Percentiles rank a stretch among this genome's conserved stretches.
phyloP scores from a whole-genome alignment of 2,888 invertebrate genomes.

The Scelioninae gen. 2 region DNA sequence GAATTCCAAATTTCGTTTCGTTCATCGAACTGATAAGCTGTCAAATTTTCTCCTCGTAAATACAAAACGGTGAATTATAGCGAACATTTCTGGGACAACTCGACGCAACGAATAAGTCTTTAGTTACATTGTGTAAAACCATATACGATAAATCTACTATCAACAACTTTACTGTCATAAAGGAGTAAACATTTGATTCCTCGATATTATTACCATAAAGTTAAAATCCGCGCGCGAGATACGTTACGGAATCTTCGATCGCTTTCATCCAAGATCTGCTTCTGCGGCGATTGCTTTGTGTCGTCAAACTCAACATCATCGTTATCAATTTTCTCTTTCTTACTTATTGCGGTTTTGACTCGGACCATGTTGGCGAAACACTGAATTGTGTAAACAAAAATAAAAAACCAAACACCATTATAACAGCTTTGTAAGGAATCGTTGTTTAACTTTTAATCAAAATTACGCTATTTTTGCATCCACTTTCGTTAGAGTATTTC shows the following conservation, averaged over 20 bases:
- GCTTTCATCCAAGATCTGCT: constrained; percentile 60
- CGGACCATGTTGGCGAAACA: constrained; percentile 52
- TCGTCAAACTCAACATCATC: constrained; percentile 55
- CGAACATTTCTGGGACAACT: constrained; percentile 51
- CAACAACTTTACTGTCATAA: constrained; percentile 52
- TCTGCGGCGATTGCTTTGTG: constrained; percentile 58
- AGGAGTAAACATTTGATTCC: constrained; percentile 47
- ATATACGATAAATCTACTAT: constrained; percentile 52
- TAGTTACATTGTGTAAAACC: constrained; percentile 45
- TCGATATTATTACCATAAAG: constrained; percentile 52
- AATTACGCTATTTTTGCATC: too few relatives aligned
- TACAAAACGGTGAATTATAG: constrained; percentile 45
- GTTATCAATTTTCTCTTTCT: constrained; percentile 42
- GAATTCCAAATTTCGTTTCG: neutral
- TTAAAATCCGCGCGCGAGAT: constrained; percentile 54
- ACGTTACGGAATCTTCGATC: constrained; percentile 55
- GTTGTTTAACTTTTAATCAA: too few relatives aligned
- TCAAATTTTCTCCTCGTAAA: constrained; percentile 49
- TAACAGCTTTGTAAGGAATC: too few relatives aligned
- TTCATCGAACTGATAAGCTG: too few relatives aligned
- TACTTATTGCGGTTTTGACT: constrained; percentile 31
- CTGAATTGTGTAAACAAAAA: constrained; percentile 29
- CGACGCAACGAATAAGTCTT: constrained; percentile 38
- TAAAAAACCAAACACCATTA: constrained; percentile 5
- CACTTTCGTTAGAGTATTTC: too few relatives aligned